Evolutionary conservation across 2,888 invertebrate genomes (phyloP).

Genomic region (Drosophila gaucha): DNA sequence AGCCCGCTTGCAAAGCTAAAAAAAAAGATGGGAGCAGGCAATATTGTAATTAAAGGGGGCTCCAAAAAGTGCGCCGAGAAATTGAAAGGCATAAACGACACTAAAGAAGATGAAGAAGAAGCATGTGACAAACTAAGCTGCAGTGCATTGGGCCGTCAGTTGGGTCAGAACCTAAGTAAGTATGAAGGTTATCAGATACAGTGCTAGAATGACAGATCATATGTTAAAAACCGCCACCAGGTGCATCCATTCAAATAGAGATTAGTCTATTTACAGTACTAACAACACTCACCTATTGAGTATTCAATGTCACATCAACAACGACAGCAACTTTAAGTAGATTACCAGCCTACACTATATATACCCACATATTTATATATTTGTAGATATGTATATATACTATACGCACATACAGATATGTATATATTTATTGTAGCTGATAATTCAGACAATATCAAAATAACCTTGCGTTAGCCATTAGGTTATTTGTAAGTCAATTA

Average conservation of each 20-base stretch:
- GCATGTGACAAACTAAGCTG: neutral
- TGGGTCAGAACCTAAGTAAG: constrained; percentile 37
- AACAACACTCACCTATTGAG: neutral
- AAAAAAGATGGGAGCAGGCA: neutral
- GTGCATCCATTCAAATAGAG: neutral
- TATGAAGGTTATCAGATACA: too few species aligned
- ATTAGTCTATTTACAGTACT: neutral
- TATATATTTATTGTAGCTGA: constrained; percentile 19
- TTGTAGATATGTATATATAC: neutral
- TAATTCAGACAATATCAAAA: constrained; percentile 17
- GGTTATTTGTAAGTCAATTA: constrained; percentile 41
- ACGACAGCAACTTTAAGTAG: constrained; percentile 16
- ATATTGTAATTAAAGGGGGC: constrained; percentile 40
- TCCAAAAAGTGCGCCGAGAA: constrained; percentile 29
- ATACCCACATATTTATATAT: too few species aligned
- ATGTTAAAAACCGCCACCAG: neutral
- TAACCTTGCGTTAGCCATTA: neutral
- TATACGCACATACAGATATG: neutral
- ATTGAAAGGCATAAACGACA: neutral
- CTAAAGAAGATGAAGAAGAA: neutral
- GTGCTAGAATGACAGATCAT: neutral
- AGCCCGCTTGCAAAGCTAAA: neutral
- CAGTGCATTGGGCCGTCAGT: neutral
- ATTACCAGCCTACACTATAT: neutral
- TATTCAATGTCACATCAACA: constrained; percentile 67